Evolutionary conservation across 1,140 invertebrate genomes (phyloP).

Genomic region (Lanistes nyassanus): DNA sequence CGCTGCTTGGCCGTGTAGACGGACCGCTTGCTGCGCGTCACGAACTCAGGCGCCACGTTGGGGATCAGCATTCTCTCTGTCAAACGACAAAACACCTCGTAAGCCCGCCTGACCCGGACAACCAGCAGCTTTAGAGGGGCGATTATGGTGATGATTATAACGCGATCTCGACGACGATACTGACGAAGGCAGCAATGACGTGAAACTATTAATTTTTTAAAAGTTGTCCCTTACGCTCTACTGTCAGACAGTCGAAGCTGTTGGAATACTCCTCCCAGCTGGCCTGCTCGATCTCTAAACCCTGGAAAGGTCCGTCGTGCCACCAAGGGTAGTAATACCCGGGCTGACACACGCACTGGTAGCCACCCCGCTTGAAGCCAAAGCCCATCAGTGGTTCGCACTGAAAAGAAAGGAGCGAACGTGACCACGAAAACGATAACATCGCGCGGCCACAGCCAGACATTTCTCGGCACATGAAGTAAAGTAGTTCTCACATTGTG

Average conservation of each 20-base stretch:
- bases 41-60: slow-evolving; percentile 50
- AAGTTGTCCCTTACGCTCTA: slow-evolving; percentile 82
- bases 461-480: no score
- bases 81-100: no score
- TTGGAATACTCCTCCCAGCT: slow-evolving; percentile 91
- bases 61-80: slow-evolving; percentile 52
- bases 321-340: slow-evolving; percentile 87
- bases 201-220: no score
- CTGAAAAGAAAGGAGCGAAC: slow-evolving; percentile 66
- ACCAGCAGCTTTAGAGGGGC: no score
- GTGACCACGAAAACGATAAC: not conserved
- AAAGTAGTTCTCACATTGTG: no score
- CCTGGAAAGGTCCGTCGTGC: slow-evolving; percentile 88
- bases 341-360: slow-evolving; percentile 89
- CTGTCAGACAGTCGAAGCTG: slow-evolving; percentile 90
- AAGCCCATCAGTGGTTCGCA: slow-evolving; percentile 94
- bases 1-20: slow-evolving; percentile 37
- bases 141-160: no score
- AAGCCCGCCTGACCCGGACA: no score
- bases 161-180: no score
- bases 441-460: no score
- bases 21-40: slow-evolving; percentile 49
- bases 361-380: slow-evolving; percentile 94
- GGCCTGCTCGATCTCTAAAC: slow-evolving; percentile 92
- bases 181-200: not conserved